Percentiles rank a stretch among this genome's conserved stretches.
These are phyloP conservation scores for Etheostoma spectabile DNA, from an alignment of 2,113 vertebrate genomes.

Conservation along the genomic window DNA sequence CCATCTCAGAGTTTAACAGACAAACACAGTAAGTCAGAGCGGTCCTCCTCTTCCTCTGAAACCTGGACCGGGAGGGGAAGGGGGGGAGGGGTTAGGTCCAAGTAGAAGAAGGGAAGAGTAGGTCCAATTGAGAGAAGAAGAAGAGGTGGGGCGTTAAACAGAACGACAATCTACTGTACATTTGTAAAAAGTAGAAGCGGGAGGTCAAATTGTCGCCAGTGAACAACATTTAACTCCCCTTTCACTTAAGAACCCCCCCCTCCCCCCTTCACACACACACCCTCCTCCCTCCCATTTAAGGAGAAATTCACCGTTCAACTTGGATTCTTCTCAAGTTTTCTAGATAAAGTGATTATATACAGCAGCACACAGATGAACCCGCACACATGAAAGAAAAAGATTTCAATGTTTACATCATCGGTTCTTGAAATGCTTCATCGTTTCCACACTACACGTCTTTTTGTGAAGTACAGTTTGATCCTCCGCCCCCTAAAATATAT, in stretches of 20 bases:
- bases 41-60: slow-evolving; percentile 46
- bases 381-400: slow-evolving; percentile 40
- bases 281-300: slow-evolving; percentile 19
- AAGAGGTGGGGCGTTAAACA: slow-evolving; percentile 7
- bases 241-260: background rate
- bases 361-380: slow-evolving; percentile 65
- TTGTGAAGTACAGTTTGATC: slow-evolving; percentile 19
- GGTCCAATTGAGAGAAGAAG: slow-evolving; percentile 63
- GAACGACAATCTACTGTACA: background rate
- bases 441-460: slow-evolving; percentile 13
- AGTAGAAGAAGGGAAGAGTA: slow-evolving; percentile 52
- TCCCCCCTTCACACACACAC: slow-evolving; percentile 8
- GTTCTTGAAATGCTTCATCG: slow-evolving; percentile 39
- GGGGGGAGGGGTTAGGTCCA: slow-evolving; percentile 69
- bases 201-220: slow-evolving; percentile 46
- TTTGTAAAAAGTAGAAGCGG: slow-evolving; percentile 53
- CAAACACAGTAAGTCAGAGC: slow-evolving; percentile 66
- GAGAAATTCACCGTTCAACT: slow-evolving; percentile 22
- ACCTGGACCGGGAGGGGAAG: slow-evolving; percentile 14
- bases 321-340: slow-evolving; percentile 51
- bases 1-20: slow-evolving; percentile 79
- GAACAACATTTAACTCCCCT: slow-evolving; percentile 17
- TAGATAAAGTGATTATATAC: slow-evolving; percentile 72
- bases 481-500: background rate
- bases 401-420: slow-evolving; percentile 27